phyloP scores from a whole-genome alignment of 2,113 vertebrate genomes.

The Ginglymostoma cirratum region DNA sequence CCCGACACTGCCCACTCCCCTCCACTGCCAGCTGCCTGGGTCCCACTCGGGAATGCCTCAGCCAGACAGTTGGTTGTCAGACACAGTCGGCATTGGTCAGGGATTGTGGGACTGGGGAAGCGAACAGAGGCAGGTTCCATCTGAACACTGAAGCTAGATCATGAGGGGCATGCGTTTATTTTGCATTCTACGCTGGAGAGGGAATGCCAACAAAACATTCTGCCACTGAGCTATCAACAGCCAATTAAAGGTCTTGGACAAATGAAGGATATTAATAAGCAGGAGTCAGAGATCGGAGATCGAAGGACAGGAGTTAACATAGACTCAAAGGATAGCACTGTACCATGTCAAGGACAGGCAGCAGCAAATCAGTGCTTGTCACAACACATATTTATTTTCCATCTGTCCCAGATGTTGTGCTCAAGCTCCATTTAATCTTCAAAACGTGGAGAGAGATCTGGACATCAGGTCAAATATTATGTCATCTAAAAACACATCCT shows the following conservation, averaged over 20 bases:
- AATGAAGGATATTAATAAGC: not conserved
- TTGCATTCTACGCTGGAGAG: not conserved
- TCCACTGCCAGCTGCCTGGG: no score
- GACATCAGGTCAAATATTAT: not conserved
- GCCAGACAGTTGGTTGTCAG: no score
- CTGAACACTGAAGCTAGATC: no score
- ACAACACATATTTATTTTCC: not conserved
- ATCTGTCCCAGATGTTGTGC: not conserved
- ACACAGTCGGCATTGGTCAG: no score
- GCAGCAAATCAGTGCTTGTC: conserved; percentile 7
- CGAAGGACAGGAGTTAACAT: not conserved
- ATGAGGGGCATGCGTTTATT: not conserved
- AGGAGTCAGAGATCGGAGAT: not conserved
- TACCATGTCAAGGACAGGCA: not conserved
- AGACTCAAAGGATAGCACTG: not conserved
- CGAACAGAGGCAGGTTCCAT: no score
- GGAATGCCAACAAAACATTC: not conserved
- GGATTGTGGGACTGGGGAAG: no score
- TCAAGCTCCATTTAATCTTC: not conserved
- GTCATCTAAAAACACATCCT: not conserved
- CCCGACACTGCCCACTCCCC: no score
- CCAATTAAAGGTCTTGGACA: not conserved
- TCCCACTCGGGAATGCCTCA: no score
- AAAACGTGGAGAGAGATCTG: conserved; percentile 3
- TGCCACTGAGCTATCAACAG: not conserved